Base-by-base conservation (phyloP, 2,113 vertebrate genomes). In the Trachemys scripta region DNA sequence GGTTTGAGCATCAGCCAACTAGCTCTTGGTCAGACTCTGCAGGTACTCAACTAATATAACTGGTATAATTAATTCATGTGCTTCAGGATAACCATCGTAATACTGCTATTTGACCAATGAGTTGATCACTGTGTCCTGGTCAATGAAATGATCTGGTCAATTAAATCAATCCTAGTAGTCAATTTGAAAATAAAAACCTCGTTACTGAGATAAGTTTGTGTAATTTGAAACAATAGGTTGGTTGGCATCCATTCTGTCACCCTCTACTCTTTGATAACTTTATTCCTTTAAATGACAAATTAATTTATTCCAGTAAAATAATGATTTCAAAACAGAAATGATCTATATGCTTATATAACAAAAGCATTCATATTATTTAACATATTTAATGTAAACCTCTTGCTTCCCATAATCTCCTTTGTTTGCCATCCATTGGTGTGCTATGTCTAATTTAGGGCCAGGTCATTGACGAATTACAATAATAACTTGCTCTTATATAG, bases 251-350 rank as follows among this genome's bases (percentile, higher is more conserved):
- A n/a, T 84, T 92, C 88, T 1, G 0, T 93, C 84, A 80, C 50
- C 24, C 69, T 72, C n/a, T 38, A 19, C 94, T 82, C 82, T 94
- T 31, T 45, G 50, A 3, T 82, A 22, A 88, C 85, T 95, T 49
- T 42, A 76, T 76, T 91, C 31, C 6, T 35, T 93, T 92, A 47
- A 25, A 11, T 80, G 65, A 82, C 85, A 50, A 20, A 57, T 80
- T 79, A 88, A 83, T 31, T 53, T 84, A n/a, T 45, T 49, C 25
- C 82, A 57, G 91, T 91, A 91, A 85, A 94, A 50, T 24, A 45
- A 4, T 24, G 3, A n/a, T 4, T 83, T 87, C 38, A 81, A 75
- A 14, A 35, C 29, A 53, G 4, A 80, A 89, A 24, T 0, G 0
- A 5, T 42, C 38, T 31, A 31, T 27, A 50, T 78, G 29, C 20